A percentile compares a stretch with the other conserved stretches of the same genome.
Conservation (phyloP, 2,888 invertebrate species). For the Xestia c-nigrum region DNA sequence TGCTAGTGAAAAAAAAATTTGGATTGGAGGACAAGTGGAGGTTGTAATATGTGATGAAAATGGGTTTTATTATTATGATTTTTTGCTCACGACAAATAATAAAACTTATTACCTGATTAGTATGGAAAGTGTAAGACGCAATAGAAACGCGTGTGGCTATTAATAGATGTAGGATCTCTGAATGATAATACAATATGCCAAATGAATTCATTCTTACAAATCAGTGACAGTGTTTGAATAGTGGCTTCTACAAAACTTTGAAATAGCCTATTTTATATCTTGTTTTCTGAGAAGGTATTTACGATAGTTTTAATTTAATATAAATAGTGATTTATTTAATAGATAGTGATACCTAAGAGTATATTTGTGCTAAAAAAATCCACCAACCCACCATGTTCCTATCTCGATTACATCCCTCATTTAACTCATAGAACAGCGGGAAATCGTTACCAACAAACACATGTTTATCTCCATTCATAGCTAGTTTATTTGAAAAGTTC, state of each 20-base stretch:
- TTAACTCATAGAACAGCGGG: conserved; percentile 42
- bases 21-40: conserved; percentile 35
- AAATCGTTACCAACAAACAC: conserved; percentile 74
- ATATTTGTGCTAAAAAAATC: not conserved
- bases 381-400: not conserved
- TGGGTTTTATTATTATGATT: not conserved
- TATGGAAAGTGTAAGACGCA: not conserved
- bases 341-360: not conserved
- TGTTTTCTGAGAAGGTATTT: not conserved
- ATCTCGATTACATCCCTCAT: conserved; percentile 33
- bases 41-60: conserved; percentile 29
- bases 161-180: conserved; percentile 6
- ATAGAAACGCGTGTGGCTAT: not conserved
- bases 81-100: not conserved
- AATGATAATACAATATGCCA: not conserved
- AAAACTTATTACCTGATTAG: conserved; percentile 2
- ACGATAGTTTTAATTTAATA: not conserved
- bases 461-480: conserved; percentile 85
- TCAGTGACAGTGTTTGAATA: not conserved
- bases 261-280: not conserved
- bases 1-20: conserved; percentile 57
- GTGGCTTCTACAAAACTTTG: not conserved
- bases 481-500: conserved; percentile 87
- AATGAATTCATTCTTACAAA: not conserved
- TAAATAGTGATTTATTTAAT: not conserved